Evolutionary conservation across 2,888 invertebrate species (phyloP), one percentile per base, ranked within the genome.

Genomic region (Busseola fusca): DNA sequence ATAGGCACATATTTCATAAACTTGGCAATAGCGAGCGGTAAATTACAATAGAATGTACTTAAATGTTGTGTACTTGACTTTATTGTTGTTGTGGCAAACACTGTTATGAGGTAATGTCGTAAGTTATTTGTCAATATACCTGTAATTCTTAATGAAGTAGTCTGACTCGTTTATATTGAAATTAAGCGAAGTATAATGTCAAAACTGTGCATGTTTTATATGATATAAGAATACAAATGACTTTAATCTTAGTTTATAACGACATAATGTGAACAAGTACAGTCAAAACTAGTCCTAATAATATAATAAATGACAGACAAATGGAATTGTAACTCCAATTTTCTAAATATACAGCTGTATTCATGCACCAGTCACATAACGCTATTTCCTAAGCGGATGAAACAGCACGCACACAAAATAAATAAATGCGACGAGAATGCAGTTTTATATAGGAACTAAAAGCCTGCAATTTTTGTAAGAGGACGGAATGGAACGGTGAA

Each of bases 1-100:
- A 76, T 72, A 72, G 69, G 63, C 60, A 30, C 56, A 69, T 76
- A 82, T 70, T 68, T 78, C 73, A 74, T 70, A 66, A 58, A 74
- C 60, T 75, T 78, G 71, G 84, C 71, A 78, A 66, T 72, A 64
- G 54, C 52, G 14, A 69, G 62, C 68, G 30, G 58, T 78, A 71
- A 62, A 76, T 71, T 59, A 83, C 58, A 81, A 69, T 73, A 72
- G 48, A 64, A 40, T 48, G 56, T 59, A 65, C 45, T 77, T 66
- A 52, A 81, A 77, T 45, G 63, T 59, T 63, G 40, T 72, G 62
- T 72, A 40, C 58, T 80, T 64, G 58, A 66, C 14, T 64, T 72
- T 69, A 69, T 70, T 69, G 40, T 72, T 69, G 52, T 25, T 63
- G 27, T 65, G n/a, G 57, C 60, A 69, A 74, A 65, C 21, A 64